Evolutionary conservation across 2,888 invertebrate genomes (phyloP).

Genomic region (Drosophila recens): DNA sequence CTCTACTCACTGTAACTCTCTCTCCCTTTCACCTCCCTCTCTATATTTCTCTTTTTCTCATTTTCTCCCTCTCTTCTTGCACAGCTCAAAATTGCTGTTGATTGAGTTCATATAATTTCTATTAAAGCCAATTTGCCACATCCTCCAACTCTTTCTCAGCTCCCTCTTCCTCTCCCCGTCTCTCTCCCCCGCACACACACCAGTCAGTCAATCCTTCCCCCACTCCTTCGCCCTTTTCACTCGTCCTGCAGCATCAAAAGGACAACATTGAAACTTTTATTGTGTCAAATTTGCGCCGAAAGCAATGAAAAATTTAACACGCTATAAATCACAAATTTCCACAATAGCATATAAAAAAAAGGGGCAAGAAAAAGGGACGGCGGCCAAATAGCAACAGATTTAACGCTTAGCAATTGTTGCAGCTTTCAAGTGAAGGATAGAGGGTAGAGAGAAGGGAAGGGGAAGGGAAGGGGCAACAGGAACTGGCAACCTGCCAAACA

Average conservation of each 20-base stretch:
- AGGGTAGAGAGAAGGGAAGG: neutral
- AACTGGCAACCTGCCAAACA: slow-evolving; percentile 47
- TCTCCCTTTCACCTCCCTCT: neutral
- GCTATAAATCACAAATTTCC: slow-evolving; percentile 78
- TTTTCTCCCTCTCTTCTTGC: neutral
- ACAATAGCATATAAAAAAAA: slow-evolving; percentile 27
- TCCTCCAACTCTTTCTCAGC: neutral
- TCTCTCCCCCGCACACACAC: neutral
- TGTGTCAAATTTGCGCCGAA: slow-evolving; percentile 68
- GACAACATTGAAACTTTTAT: slow-evolving; percentile 65
- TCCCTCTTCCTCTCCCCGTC: neutral
- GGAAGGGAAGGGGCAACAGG: slow-evolving; percentile 14
- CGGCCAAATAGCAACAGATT: slow-evolving; percentile 43
- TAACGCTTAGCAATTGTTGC: slow-evolving; percentile 67
- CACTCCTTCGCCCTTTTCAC: too few species aligned
- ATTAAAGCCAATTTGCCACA: slow-evolving; percentile 71
- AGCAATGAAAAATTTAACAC: slow-evolving; percentile 79
- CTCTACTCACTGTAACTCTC: neutral
- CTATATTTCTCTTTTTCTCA: neutral
- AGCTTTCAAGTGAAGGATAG: slow-evolving; percentile 34
- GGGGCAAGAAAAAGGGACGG: slow-evolving; percentile 2
- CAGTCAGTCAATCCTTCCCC: neutral
- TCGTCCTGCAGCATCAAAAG: slow-evolving; percentile 17
- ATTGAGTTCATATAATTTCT: slow-evolving; percentile 75
- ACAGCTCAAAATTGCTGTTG: slow-evolving; percentile 32